Base-by-base conservation (phyloP, 1,140 invertebrate species). In the Notospermus geniculatus region DNA sequence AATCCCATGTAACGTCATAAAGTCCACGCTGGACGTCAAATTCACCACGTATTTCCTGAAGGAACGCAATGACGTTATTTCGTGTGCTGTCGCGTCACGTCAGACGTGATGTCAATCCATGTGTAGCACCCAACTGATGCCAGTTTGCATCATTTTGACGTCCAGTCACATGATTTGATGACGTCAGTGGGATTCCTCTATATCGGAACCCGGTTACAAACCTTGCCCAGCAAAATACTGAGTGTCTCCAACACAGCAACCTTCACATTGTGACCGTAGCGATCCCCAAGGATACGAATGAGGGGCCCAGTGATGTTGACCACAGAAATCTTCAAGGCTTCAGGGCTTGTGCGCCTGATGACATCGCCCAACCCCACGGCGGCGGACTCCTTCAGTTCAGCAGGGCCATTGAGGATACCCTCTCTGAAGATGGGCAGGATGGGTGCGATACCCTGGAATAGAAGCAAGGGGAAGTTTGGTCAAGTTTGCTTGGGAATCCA, bases 221-320 rank as follows among this genome's bases (percentile, higher is more conserved):
- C 79, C 75, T 81, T 81, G 17, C 88, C 87, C n/a, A 99, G 83
- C 22, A 99, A 83, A 55, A 93, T 86, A 1, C 92, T 92, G 22
- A 99, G 83, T 0, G 94, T 96, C 76, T 98, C 94, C 4, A 99
- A 82, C 13, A 99, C 93, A 28, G 96, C 94, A 0, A 93, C 91
- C 83, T 98, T 98, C 0, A 98, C 92, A 71, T 88, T 92, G 73
- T 89, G 88, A 64, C 89, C 91, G 77, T 96, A 98, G 54, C 96
- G 85, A 81, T 99, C 97, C 25, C 96, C 95, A 15, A 99, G 86
- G 75, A 98, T 97, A 71, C 97, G 86, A 82, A 99, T 98, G 17
- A 99, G 84, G 0, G 97, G 96, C 9, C 97, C 97, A 25, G 96
- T 98, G 65, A 99, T 95, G 72, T 95, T 91, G 32, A 98, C 90